These are phyloP conservation scores for Polypterus senegalus DNA, from an alignment of 2,113 vertebrate genomes.

Conservation along the genomic window DNA sequence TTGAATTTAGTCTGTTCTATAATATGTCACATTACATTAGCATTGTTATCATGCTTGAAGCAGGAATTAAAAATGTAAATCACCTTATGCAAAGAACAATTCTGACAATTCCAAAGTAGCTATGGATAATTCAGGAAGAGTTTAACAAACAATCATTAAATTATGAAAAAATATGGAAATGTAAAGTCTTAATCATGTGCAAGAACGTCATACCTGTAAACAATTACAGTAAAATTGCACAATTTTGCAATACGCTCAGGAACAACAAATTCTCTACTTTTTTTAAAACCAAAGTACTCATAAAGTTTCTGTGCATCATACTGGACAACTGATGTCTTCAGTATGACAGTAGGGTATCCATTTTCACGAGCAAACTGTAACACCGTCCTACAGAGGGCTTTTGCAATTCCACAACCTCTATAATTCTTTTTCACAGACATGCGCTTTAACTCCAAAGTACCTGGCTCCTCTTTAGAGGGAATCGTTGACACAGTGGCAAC, in stretches of 20 bases:
- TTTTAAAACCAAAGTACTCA: constrained; percentile 41
- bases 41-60: no score
- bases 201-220: constrained; percentile 46
- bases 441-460: constrained; percentile 47
- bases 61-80: no score
- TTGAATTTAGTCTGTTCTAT: no score
- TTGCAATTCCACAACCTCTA: constrained; percentile 48
- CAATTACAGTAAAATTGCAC: constrained; percentile 41
- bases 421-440: constrained; percentile 40
- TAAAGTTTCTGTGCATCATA: constrained; percentile 53
- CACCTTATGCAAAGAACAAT: no score
- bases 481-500: constrained; percentile 45
- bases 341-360: constrained; percentile 35
- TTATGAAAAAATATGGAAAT: no score
- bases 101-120: no score
- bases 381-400: constrained; percentile 41
- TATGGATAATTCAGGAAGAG: no score
- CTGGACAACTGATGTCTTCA: constrained; percentile 50
- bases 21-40: no score
- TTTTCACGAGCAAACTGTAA: constrained; percentile 35
- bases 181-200: not conserved
- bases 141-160: no score
- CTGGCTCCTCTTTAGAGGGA: constrained; percentile 1
- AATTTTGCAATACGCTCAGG: constrained; percentile 30
- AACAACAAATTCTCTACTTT: constrained; percentile 24